Conservation (phyloP, 2,113 vertebrate species). For the Arenaria interpres region DNA sequence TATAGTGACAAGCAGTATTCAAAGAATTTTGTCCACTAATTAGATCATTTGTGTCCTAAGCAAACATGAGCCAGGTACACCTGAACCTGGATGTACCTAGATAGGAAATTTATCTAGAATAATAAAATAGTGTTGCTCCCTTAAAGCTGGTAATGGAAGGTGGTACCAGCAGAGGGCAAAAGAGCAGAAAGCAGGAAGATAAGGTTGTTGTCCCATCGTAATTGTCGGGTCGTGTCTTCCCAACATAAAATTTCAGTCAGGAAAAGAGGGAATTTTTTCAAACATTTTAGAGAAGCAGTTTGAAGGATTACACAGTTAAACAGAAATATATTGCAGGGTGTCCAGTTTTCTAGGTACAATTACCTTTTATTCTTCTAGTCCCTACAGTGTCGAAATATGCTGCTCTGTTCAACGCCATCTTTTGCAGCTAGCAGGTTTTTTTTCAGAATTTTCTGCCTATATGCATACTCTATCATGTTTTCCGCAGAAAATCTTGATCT, state of each 20-base stretch:
- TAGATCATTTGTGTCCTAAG: neutral
- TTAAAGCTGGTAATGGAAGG: neutral
- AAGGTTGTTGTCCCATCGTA: rapidly evolving
- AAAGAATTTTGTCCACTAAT: neutral
- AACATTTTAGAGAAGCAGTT: neutral
- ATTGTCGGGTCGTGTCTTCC: rapidly evolving
- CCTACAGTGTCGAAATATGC: neutral
- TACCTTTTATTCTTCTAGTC: neutral
- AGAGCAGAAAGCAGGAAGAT: neutral
- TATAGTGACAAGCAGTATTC: rapidly evolving
- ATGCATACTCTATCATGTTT: neutral
- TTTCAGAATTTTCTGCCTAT: neutral
- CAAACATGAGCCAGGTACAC: neutral
- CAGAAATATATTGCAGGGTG: neutral
- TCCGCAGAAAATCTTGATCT: neutral
- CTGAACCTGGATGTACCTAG: neutral
- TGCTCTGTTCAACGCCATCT: neutral
- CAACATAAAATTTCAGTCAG: neutral
- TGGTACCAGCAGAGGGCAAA: neutral
- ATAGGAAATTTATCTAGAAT: neutral
- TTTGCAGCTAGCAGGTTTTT: neutral
- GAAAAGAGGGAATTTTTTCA: neutral
- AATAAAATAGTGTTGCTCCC: neutral
- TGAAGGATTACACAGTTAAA: neutral
- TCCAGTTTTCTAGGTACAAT: neutral